Conservation (phyloP, 2,797 vertebrate species). For the Danio tinwini region DNA sequence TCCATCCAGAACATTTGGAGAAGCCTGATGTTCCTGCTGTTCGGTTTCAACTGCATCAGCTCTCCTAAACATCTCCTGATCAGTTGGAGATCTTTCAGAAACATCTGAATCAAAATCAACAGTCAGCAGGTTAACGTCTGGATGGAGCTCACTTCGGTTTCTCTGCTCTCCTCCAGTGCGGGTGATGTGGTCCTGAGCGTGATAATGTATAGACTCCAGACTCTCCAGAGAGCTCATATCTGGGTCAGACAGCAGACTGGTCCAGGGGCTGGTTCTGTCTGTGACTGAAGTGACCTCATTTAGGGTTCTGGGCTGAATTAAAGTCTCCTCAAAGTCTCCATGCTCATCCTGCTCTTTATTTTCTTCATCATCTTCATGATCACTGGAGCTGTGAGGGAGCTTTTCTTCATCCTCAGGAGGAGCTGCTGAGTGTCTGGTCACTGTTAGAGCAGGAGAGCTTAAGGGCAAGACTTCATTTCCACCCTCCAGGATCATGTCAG, state of each 20-base stretch:
- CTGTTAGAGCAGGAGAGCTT: conserved; percentile 49
- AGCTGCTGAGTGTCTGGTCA: conserved; percentile 39
- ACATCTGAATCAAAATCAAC: conserved; percentile 36
- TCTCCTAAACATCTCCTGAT: conserved; percentile 9
- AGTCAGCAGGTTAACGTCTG: not conserved
- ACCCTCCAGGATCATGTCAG: conserved; percentile 43
- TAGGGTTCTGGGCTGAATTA: conserved; percentile 86
- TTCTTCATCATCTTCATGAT: conserved; percentile 39
- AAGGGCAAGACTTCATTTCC: conserved; percentile 29
- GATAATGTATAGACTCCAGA: conserved; percentile 52
- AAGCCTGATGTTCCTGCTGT: not conserved
- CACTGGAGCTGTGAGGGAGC: not conserved
- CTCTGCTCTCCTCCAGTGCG: conserved; percentile 41
- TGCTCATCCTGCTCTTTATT: conserved; percentile 64
- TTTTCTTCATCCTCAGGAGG: conserved; percentile 19
- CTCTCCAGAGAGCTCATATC: conserved; percentile 72
- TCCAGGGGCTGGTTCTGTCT: conserved; percentile 94
- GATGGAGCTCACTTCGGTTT: conserved; percentile 36
- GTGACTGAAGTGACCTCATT: conserved; percentile 90
- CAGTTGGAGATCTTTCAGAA: conserved; percentile 50
- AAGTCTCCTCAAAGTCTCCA: conserved; percentile 87
- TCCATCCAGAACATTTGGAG: conserved; percentile 1
- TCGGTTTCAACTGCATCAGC: conserved; percentile 15
- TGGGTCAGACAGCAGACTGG: conserved; percentile 85
- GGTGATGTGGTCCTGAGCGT: not conserved